Base-by-base conservation (phyloP, 1,140 invertebrate genomes). In the Cydia strobilella region DNA sequence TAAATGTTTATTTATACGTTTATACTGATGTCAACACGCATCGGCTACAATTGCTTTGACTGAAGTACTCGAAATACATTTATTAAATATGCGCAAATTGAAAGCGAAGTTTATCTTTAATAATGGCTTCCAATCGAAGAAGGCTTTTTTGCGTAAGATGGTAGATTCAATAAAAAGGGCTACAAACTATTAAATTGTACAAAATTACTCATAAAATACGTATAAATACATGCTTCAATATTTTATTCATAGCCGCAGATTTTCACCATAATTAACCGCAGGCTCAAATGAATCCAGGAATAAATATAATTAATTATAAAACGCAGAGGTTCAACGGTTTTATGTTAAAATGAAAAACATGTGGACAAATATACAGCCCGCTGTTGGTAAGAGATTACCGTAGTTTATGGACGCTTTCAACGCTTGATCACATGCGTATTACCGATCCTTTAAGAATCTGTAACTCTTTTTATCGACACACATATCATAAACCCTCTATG, bases 291-390 rank as follows among this genome's bases (percentile, higher is more conserved):
- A 59, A 23, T 59, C 54, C 20, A 20, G 18, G 9, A 23, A 59
- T 59, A 59, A 59, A 59, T 23, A 23, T 59, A 23, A 59, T 59
- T 23, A 59, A 59, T 59, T 23, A 23, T 59, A 7, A 59, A 59
- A 23, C n/a, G n/a, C 51, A 18, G n/a, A 51, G 48, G 48, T 18
- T n/a, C 6, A 15, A 15, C 3, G 45, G n/a, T 0, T 48, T 31
- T 48, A 15, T 15, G 45, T 48, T 48, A 48, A 48, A 48, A 13
- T 48, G 13, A 48, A 48, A 15, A 15, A 3, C 13, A 48, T 48
- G 45, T 48, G 15, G 7, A 39, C 9, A 39, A 10, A 39, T 2
- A 39, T 39, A 39, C 35, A 39, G 35, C 35, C 35, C 0, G 35
- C 35, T 39, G 35, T 39, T 39, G 35, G 35, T 9, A 10, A 39